Base-by-base conservation (phyloP, 2,797 vertebrate species). In the Melanotaenia parkinsoni region DNA sequence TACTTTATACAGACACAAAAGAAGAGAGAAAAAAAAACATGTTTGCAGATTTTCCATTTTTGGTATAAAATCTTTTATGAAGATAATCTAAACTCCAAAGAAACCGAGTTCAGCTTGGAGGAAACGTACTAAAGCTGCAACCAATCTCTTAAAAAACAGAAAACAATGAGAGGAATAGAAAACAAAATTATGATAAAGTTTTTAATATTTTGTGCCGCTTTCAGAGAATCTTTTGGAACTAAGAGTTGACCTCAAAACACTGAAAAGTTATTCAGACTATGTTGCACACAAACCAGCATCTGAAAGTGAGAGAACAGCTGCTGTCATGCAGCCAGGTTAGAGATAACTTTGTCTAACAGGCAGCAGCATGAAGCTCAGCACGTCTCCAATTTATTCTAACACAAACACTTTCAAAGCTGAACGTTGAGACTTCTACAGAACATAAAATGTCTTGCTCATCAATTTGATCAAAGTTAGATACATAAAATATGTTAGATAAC, bases 1-100 rank as follows among this genome's bases (percentile, higher is more conserved):
- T 96, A 99, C 98, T 99, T 89, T 63, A 93, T 4, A 80, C 2
- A 80, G 16, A 3, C 37, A 71, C 10, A 76, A 16, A 58, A 47
- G 16, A 16, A 1, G 4, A 26, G 5, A 28, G 5, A 54, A 26
- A 54, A 9, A 4, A 35, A 32, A 32, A 54, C 18, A 45, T 11
- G 11, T 38, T 38, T 22, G 12, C 12, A 26, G 1, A 43, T 26
- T 13, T 54, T 54, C 11, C 11, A n/a, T 54, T 26, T 54, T 54
- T 54, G 13, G 24, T 26, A 28, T 26, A 0, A 6, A 7, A 1
- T 2, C 28, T 54, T 28, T 10, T 22, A 51, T 24, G 50, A 54
- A 28, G 4, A 54, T 12, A 16, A 54, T 28, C 1, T 14, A 1
- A 54, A 54, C 24, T 7, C 13, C 12, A 2, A 4, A 28, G 26